A percentile compares a stretch with the other conserved stretches of the same genome.
These are phyloP conservation scores for Solenodon paradoxus DNA, from an alignment of 2,113 vertebrate genomes.

Conservation along the genomic window DNA sequence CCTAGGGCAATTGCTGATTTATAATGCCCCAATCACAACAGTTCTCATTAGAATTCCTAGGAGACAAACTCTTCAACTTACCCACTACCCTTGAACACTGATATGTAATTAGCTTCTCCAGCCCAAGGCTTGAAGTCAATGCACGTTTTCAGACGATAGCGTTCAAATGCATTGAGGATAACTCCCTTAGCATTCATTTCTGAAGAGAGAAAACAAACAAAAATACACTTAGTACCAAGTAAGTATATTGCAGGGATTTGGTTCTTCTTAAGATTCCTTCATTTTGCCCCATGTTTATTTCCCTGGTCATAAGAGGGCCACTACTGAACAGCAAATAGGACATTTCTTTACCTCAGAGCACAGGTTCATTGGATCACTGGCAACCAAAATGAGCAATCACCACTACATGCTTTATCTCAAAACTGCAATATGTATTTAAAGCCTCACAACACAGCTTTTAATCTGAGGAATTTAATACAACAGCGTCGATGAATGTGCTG, in stretches of 20 bases:
- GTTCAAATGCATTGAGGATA: conserved; percentile 94
- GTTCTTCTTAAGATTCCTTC: background rate
- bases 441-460: background rate
- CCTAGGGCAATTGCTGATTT: background rate
- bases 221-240: background rate
- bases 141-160: conserved; percentile 94
- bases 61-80: conserved; percentile 74
- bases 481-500: background rate
- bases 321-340: background rate
- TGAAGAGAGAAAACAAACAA: conserved; percentile 73
- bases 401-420: background rate
- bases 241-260: background rate
- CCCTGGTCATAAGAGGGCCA: background rate
- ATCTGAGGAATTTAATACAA: background rate
- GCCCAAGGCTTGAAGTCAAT: conserved; percentile 95
- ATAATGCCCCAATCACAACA: too few relatives aligned
- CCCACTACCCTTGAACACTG: conserved; percentile 92
- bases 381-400: background rate
- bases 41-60: background rate
- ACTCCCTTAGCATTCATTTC: conserved; percentile 95
- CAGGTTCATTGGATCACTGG: background rate
- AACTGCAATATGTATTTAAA: background rate
- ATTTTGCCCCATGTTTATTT: background rate
- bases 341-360: background rate
- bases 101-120: conserved; percentile 93